Evolutionary conservation across 2,113 vertebrate species (phyloP).

Genomic region (Hemicordylus capensis): DNA sequence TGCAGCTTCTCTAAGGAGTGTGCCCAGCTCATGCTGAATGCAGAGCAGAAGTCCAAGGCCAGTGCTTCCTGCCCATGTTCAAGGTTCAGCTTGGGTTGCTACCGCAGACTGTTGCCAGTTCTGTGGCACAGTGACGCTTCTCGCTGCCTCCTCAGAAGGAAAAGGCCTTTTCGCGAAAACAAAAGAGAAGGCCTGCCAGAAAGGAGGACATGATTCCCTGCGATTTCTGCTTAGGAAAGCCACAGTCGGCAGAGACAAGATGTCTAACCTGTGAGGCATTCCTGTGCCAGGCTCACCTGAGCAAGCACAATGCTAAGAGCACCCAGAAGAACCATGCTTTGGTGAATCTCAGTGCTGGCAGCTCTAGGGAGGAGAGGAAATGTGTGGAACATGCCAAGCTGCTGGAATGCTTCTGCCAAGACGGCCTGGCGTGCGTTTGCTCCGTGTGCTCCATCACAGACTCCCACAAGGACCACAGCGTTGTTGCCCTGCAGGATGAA

Average conservation of each 20-base stretch:
- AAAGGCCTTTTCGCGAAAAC: constrained; percentile 26
- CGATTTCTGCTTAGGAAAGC: constrained; percentile 78
- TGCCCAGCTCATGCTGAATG: neutral
- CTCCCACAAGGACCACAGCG: constrained; percentile 67
- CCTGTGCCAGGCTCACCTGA: constrained; percentile 85
- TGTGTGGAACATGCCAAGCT: constrained; percentile 82
- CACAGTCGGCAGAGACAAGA: constrained; percentile 63
- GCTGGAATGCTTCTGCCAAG: constrained; percentile 81
- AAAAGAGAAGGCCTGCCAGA: constrained; percentile 15
- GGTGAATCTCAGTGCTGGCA: constrained; percentile 72
- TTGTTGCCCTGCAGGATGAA: constrained; percentile 47
- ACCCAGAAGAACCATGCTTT: constrained; percentile 72
- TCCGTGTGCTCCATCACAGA: constrained; percentile 69
- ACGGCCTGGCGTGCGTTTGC: constrained; percentile 77
- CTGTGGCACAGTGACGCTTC: constrained; percentile 68
- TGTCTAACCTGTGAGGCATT: constrained; percentile 80
- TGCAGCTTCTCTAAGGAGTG: constrained; percentile 71
- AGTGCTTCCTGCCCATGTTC: constrained; percentile 70
- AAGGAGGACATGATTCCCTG: constrained; percentile 54
- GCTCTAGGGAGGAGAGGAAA: constrained; percentile 71
- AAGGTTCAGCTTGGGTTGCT: constrained; percentile 60
- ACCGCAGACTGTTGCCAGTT: constrained; percentile 77
- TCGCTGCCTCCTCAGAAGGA: constrained; percentile 9
- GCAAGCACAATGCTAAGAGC: constrained; percentile 78
- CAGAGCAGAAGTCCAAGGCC: neutral